Base-by-base conservation (phyloP, 2,888 invertebrate genomes). In the Liodrosophila aerea region DNA sequence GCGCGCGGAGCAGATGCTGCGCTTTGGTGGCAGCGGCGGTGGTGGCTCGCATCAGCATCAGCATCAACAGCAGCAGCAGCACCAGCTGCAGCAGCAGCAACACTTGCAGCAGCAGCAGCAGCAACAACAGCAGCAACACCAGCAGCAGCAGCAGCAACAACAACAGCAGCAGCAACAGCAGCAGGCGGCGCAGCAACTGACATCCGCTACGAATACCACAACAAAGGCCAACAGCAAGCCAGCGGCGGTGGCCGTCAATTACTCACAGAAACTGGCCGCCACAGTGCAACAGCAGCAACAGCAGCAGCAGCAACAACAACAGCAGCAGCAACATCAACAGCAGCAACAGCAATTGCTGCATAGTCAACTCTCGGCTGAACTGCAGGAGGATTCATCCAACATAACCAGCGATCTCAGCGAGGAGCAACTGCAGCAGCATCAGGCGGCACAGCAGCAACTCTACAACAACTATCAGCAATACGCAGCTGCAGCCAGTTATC, bases 1-100 rank as follows among this genome's bases (percentile, higher is more conserved):
- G 88, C 90, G 88, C 86, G 88, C 88, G 76, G 88, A 88, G 70
- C 88, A 88, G 88, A 87, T 88, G 88, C 88, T 88, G 88, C 88
- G 88, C 60, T 78, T 61, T 44, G 73, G 73, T 12, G 51, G 65
- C 67, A 53, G 64, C 66, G 49, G 64, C 60, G 46, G 49, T 45
- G n/a, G 36, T 13, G 15, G 45, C 22, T 52, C 18, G 54, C 82
- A 74, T 59, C 64, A 67, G 47, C 75, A 76, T 49, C 68, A 74
- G 50, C 76, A 77, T 40, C 82, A 76, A 51, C 85, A 75, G 50
- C 68, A 69, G 54, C 67, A 61, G 49, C 70, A 65, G 46, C 64
- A 66, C 36, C 62, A 69, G 22, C 72, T 63, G 5, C 69, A 65
- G 8, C 69, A 52, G 39, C 65, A 62, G 4, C 56, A 61, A n/a